Percentiles rank a stretch among this genome's conserved stretches.
phyloP scores from a whole-genome alignment of 2,888 invertebrate species.

The Malthinus flaveolus region DNA sequence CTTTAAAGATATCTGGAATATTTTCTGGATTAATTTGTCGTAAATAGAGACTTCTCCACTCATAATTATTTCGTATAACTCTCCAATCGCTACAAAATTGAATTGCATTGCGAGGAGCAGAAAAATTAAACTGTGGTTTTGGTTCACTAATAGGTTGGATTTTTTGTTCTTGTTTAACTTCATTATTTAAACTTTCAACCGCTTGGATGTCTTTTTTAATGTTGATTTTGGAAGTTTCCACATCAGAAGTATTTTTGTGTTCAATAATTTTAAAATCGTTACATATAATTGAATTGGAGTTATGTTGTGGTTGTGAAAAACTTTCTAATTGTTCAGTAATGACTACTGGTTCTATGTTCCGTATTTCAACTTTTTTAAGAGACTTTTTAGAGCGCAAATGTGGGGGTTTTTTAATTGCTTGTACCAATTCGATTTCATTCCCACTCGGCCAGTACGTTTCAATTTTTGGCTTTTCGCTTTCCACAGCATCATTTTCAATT shows the following conservation, averaged over 20 bases:
- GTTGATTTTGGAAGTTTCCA: no score
- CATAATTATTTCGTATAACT: conserved; percentile 56
- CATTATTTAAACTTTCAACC: not conserved
- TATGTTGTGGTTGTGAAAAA: not conserved
- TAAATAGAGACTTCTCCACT: conserved; percentile 63
- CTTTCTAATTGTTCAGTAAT: conserved; percentile 16
- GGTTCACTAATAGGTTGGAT: conserved; percentile 30
- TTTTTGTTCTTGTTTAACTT: not conserved
- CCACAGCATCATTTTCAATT: not conserved
- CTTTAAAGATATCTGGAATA: conserved; percentile 66
- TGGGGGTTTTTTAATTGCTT: conserved; percentile 64
- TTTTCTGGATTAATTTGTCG: conserved; percentile 60
- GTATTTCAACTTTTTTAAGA: conserved; percentile 56
- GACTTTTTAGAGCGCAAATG: conserved; percentile 68
- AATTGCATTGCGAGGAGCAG: conserved; percentile 64
- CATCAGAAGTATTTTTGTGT: conserved; percentile 20
- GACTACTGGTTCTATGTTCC: conserved; percentile 28
- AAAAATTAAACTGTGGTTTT: conserved; percentile 41
- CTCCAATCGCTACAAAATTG: conserved; percentile 70
- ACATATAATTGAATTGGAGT: conserved; percentile 27
- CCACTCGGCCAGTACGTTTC: conserved; percentile 46
- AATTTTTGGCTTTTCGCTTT: conserved; percentile 29
- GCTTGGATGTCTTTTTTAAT: conserved; percentile 1
- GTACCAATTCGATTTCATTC: conserved; percentile 49
- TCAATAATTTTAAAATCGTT: conserved; percentile 43